Percentiles rank a stretch among this genome's conserved stretches.
Evolutionary conservation across 2,797 vertebrate genomes (phyloP).

Genomic region (Falco rusticolus): DNA sequence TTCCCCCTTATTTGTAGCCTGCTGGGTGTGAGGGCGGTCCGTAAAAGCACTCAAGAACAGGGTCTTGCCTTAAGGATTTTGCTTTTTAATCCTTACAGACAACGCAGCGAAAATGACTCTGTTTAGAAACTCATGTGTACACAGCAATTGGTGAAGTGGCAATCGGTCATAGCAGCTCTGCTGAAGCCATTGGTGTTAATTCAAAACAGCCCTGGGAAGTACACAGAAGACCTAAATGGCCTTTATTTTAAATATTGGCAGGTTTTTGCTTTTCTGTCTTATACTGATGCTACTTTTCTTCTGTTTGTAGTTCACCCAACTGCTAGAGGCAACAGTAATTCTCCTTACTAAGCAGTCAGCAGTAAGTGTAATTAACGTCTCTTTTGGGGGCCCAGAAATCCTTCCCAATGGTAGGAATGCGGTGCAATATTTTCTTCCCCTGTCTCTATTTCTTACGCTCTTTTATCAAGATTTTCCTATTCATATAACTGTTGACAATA

Average conservation of each 20-base stretch:
- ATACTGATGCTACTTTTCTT: not conserved
- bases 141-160: not conserved
- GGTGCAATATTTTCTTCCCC: not conserved
- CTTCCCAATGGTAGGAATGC: not conserved
- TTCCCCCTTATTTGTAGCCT: not conserved
- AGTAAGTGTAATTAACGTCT: not conserved
- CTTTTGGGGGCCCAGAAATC: not conserved
- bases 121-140: not conserved
- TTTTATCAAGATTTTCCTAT: not conserved
- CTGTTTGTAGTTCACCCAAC: not conserved
- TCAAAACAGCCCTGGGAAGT: not conserved
- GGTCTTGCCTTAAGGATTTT: not conserved
- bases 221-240: not conserved
- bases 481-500: not conserved
- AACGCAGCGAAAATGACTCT: not conserved
- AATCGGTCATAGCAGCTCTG: not conserved
- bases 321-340: not conserved
- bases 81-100: not conserved
- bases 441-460: not conserved
- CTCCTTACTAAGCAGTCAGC: not conserved
- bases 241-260: not conserved
- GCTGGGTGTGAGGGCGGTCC: not conserved
- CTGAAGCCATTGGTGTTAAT: not conserved
- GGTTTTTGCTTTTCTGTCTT: not conserved
- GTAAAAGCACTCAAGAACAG: not conserved